These are phyloP conservation scores for Archocentrus centrarchus DNA, from an alignment of 2,113 vertebrate genomes.

Conservation along the genomic window DNA sequence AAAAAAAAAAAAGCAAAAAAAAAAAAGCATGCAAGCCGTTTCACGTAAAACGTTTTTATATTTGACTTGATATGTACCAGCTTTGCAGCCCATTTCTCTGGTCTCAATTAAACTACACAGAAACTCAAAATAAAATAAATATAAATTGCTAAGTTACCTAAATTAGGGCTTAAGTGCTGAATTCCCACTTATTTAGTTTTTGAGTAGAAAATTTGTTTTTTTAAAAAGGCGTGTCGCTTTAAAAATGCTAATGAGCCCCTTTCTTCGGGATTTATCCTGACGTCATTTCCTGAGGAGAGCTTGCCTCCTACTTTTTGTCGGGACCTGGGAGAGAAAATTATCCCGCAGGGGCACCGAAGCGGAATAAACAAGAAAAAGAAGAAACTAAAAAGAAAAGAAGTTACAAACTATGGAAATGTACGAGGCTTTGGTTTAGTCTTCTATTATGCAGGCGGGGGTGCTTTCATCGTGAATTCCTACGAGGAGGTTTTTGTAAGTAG, in stretches of 20 bases:
- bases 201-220: not conserved
- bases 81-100: not conserved
- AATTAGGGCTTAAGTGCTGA: no score
- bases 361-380: not conserved
- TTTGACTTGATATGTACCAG: not conserved
- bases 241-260: slow-evolving; percentile 77
- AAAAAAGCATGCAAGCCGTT: not conserved
- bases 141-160: not conserved
- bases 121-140: not conserved
- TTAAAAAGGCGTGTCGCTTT: slow-evolving; percentile 59
- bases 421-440: slow-evolving; percentile 21
- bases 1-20: no score
- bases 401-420: not conserved
- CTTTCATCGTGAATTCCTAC: slow-evolving; percentile 44
- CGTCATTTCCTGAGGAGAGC: slow-evolving; percentile 79
- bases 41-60: not conserved
- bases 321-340: slow-evolving; percentile 59
- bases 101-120: not conserved
- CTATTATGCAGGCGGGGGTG: slow-evolving; percentile 51
- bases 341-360: slow-evolving; percentile 10
- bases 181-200: no score
- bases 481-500: slow-evolving; percentile 63
- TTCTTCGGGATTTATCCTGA: slow-evolving; percentile 69
- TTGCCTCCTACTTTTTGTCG: slow-evolving; percentile 74
- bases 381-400: not conserved